Evolutionary conservation across 2,113 vertebrate genomes (phyloP), one percentile per base, ranked within the genome.

Genomic region (Colinus virginianus): DNA sequence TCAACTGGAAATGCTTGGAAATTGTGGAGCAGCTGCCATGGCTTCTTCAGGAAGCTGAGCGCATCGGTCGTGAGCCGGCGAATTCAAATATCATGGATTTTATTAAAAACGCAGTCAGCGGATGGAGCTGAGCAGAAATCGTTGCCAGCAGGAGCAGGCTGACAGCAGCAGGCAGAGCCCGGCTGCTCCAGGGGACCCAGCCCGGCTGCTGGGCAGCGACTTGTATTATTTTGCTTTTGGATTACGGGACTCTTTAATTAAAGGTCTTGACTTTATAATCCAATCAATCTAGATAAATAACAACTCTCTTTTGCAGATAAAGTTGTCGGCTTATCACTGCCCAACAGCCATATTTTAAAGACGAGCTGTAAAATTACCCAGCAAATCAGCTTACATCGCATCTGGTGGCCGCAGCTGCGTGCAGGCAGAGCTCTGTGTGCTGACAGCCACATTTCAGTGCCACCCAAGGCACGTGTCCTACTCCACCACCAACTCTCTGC

Each of bases 261-360:
- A 91, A 91, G 75, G 94, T 76, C 90, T 34, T 69, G 79, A 68
- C 85, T 91, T 80, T 32, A 36, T 88, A 95, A 96, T 83, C 85
- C 85, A 88, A 88, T 93, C 77, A 53, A 91, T 94, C 85, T 77
- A 88, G 87, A 93, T 87, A 95, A 96, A 92, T 63, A 78, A 88
- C 87, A 79, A 58, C 87, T 82, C 72, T 62, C 53, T 90, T 83
- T 48, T 51, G 43, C 78, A 72, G 87, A 86, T 58, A 49, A 90
- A 64, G 59, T 68, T 40, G 42, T 25, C 32, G 34, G 56, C 95
- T 95, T 95, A 96, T 96, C 88, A 1, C 78, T 74, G 49, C 72
- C 88, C 87, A 13, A 13, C 93, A 96, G 93, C 80, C 71, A 21
- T 74, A 46, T 90, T 90, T 79, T 66, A 69, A 87, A 93, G 82